Evolutionary conservation across 2,797 vertebrate genomes (phyloP), one percentile per base, ranked within the genome.

Genomic region (Centroberyx gerrardi): DNA sequence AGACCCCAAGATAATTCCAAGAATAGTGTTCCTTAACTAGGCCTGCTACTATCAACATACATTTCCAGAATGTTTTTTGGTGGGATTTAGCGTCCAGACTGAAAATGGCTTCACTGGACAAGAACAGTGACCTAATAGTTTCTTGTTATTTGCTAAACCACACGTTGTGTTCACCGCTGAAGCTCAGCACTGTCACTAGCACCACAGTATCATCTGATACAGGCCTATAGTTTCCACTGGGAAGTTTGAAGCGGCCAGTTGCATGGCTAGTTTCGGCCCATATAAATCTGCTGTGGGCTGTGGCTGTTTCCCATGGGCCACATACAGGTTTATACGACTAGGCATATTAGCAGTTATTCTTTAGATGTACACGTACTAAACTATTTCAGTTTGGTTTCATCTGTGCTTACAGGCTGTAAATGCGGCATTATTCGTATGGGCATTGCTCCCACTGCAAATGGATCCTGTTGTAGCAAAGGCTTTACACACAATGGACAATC

Each of bases 401-500:
- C 12, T 62, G 6, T 28, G 18, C 59, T 27, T 22, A 27, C 28
- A 62, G 5, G 40, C 58, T 64, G 51, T 27, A 22, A 58, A 56
- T 40, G 58, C 56, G 36, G 33, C 52, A 14, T 82, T 29, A 2
- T 71, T 64, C 33, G 46, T 73, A 74, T 51, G 69, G 28, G 36
- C 46, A 0, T 28, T 7, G 51, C 63, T 48, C 64, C 62, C 28
- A 38, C 48, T 68, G 60, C 67, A 72, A 58, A 66, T 40, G 49
- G 64, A 56, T 67, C 64, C 78, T 59, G 67, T 36, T 59, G 49
- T 74, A 64, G 64, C 62, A 66, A 51, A 68, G 64, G 62, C 67
- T 75, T 69, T 56, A 44, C 51, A 77, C 70, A 77, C 84, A 84
- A 74, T 53, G 15, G 71, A 15, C 64, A 58, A 88, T 92, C 86